Evolutionary conservation across 2,797 vertebrate genomes (phyloP).

Genomic region (Schizopygopsis pylzovi): DNA sequence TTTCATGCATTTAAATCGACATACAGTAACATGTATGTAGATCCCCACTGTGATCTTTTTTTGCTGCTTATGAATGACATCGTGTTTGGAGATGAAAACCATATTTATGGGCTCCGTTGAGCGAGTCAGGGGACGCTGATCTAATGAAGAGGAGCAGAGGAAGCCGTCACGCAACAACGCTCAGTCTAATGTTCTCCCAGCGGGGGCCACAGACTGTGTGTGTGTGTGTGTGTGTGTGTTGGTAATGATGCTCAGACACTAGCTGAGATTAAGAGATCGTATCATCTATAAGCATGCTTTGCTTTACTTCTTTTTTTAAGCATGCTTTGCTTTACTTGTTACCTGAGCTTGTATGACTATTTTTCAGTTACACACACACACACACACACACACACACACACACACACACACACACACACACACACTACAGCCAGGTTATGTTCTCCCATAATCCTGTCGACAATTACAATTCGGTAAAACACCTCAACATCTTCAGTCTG

Average conservation of each 20-base stretch:
- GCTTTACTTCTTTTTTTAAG: neutral
- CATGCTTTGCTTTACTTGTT: neutral
- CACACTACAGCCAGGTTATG: neutral
- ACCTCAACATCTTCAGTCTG: neutral
- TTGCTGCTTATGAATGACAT: constrained; percentile 1
- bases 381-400: no score
- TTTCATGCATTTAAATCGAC: neutral
- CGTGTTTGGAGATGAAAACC: constrained; percentile 36
- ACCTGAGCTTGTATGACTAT: neutral
- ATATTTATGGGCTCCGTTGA: constrained; percentile 40
- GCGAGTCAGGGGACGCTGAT: constrained; percentile 46
- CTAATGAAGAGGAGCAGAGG: constrained; percentile 60
- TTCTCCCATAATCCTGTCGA: neutral
- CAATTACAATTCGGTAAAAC: neutral
- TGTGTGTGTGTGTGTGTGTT: neutral
- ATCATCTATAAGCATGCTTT: constrained; percentile 7
- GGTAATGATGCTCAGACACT: constrained; percentile 23
- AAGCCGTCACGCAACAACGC: constrained; percentile 60
- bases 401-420: no score
- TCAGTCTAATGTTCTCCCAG: constrained; percentile 62
- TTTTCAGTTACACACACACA: neutral
- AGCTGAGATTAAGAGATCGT: constrained; percentile 28
- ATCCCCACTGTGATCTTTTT: neutral
- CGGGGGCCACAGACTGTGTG: constrained; percentile 17
- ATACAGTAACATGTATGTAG: constrained; percentile 12